phyloP scores from a whole-genome alignment of 2,888 invertebrate genomes.

The Taenaris catops region DNA sequence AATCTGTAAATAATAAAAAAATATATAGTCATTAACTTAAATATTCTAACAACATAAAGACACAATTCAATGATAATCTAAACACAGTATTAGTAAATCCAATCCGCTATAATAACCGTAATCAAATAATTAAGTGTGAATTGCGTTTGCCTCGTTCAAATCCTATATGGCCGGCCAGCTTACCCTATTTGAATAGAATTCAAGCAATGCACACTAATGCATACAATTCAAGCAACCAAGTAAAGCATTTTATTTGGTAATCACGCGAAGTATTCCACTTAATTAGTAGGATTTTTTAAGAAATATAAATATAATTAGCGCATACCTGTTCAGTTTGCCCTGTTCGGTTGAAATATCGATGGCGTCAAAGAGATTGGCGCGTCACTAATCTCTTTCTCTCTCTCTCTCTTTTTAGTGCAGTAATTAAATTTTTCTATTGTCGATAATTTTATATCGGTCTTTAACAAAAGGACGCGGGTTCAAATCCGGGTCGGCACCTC shows the following conservation, averaged over 20 bases:
- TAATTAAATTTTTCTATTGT: too few relatives aligned
- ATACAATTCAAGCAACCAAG: constrained; percentile 1
- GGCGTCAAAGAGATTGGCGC: too few relatives aligned
- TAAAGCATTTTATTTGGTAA: constrained; percentile 12
- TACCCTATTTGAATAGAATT: constrained; percentile 27
- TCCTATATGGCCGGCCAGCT: constrained; percentile 17
- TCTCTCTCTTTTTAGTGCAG: too few relatives aligned
- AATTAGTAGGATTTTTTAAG: constrained; percentile 14
- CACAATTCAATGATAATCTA: constrained; percentile 9
- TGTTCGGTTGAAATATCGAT: not conserved
- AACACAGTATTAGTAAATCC: constrained; percentile 15
- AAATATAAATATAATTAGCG: constrained; percentile 13
- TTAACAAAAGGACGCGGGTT: too few relatives aligned
- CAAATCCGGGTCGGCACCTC: too few relatives aligned
- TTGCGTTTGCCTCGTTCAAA: constrained; percentile 17
- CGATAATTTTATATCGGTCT: too few relatives aligned
- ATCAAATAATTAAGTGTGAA: constrained; percentile 23
- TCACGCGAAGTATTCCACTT: constrained; percentile 9
- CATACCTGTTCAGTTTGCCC: constrained; percentile 3
- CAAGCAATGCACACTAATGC: constrained; percentile 15
- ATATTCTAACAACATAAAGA: too few relatives aligned
- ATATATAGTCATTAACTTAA: too few relatives aligned
- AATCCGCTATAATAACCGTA: constrained; percentile 20
- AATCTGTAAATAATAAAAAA: too few relatives aligned
- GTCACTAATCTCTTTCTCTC: too few relatives aligned